phyloP scores from a whole-genome alignment of 2,113 vertebrate genomes.

The Tamias sibiricus region DNA sequence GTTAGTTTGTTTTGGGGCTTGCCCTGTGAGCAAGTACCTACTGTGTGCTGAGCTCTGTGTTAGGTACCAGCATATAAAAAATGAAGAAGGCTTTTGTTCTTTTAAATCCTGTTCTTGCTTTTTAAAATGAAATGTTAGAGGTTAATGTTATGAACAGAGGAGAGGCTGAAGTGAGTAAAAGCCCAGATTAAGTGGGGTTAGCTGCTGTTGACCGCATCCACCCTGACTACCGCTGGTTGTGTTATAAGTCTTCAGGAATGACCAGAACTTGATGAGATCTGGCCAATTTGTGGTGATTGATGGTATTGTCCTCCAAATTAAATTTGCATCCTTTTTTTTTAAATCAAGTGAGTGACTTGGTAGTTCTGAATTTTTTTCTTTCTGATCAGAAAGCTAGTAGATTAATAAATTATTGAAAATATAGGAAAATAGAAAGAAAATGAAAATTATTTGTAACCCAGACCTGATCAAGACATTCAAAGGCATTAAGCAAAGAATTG shows the following conservation, averaged over 20 bases:
- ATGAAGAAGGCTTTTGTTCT: not conserved
- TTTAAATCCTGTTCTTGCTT: not conserved
- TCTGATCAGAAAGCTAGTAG: not conserved
- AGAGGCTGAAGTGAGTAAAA: no score
- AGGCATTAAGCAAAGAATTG: not conserved
- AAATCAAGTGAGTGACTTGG: conserved; percentile 14
- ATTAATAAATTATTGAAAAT: conserved; percentile 25
- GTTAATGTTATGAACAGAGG: not conserved
- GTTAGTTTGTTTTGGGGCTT: conserved; percentile 14
- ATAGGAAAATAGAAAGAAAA: not conserved
- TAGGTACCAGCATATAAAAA: not conserved
- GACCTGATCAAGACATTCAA: not conserved
- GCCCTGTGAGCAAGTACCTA: not conserved
- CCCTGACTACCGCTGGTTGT: not conserved
- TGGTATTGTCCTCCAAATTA: not conserved
- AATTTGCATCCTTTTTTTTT: no score
- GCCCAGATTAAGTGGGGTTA: not conserved
- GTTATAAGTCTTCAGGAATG: not conserved
- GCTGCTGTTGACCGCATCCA: rapidly evolving
- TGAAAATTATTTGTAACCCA: not conserved
- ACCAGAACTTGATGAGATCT: not conserved
- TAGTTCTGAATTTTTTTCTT: conserved; percentile 36
- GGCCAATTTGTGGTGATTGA: not conserved
- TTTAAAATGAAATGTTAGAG: not conserved
- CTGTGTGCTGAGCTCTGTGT: not conserved